These are phyloP conservation scores for Entomyzon cyanotis DNA, from an alignment of 2,113 vertebrate species.

Conservation along the genomic window DNA sequence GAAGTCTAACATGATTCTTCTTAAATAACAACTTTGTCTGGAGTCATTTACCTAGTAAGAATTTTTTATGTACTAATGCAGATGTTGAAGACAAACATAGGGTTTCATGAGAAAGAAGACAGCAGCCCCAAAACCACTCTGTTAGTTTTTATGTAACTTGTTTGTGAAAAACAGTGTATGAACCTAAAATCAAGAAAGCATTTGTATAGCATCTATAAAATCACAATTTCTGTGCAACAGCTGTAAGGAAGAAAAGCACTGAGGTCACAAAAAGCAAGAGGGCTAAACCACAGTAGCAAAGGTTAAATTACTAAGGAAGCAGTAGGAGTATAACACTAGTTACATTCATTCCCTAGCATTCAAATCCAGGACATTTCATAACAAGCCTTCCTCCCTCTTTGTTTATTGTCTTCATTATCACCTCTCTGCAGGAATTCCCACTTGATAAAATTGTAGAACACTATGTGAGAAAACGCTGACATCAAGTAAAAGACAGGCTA, in stretches of 20 bases:
- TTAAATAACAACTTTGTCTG: background rate
- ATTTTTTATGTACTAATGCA: background rate
- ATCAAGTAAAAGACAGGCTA: background rate
- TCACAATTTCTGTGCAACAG: background rate
- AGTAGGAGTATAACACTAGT: background rate
- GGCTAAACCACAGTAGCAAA: background rate
- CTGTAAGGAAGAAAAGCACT: background rate
- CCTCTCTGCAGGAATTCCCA: background rate
- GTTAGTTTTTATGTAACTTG: background rate
- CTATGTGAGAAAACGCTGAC: background rate
- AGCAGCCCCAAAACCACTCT: background rate
- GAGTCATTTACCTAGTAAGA: background rate
- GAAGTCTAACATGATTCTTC: background rate
- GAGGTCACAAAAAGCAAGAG: background rate
- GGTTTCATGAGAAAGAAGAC: background rate
- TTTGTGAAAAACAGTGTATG: background rate
- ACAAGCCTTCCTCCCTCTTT: background rate
- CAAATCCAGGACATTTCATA: background rate
- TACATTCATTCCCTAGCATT: background rate
- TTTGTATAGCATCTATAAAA: slow-evolving; percentile 1
- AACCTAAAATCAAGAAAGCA: background rate
- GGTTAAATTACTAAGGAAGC: slow-evolving; percentile 18
- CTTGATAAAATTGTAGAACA: background rate
- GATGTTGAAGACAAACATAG: background rate
- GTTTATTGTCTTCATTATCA: background rate